Evolutionary conservation across 2,113 vertebrate genomes (phyloP), one percentile per base, ranked within the genome.

Genomic region (Rhinopomastus cyanomelas): DNA sequence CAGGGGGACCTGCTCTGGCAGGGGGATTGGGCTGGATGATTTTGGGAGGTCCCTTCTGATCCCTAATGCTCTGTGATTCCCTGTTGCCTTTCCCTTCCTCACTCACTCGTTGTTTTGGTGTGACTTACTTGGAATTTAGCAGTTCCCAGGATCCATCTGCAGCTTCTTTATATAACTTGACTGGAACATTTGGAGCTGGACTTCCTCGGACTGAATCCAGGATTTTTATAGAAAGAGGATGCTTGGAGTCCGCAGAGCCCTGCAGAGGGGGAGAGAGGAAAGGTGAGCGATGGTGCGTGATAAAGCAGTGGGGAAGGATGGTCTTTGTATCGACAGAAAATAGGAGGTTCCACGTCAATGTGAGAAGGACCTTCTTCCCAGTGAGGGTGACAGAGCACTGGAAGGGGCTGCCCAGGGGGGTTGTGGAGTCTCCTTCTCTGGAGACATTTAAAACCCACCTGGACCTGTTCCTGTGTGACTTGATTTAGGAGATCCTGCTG

Each of bases 211-310:
- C 97, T 1, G 98, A 97, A 57, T 99, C 98, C 48, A 99, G 95
- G 83, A 98, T 96, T 95, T 98, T 98, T 82, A 98, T 88, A 34
- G 90, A 97, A 83, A 99, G 95, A 52, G 98, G 98, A 68, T 98
- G 95, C 26, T 97, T 97, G 62, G 90, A 65, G 61, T 97, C 96
- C 9, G 93, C 87, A 36, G 88, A 49, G 3, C 87, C 97, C 93
- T 98, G 97, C 10, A 46, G 81, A 64, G 60, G 74, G 87, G 64
- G 85, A 66, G 62, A 89, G 26, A 96, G 30, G 27, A 72, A 51
- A 36, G n/a, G 19, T 67, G 69, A 34, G 32, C 15, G 8, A 8
- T 15, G 12, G 34, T 60, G n/a, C 9, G 8, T 21, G 32, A 51
- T 22, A 57, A 84, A 92, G 46, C 39, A 55, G 11, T 34, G 75